Evolutionary conservation across 2,888 invertebrate genomes (phyloP), one percentile per base, ranked within the genome.

Genomic region (Noctua janthina): DNA sequence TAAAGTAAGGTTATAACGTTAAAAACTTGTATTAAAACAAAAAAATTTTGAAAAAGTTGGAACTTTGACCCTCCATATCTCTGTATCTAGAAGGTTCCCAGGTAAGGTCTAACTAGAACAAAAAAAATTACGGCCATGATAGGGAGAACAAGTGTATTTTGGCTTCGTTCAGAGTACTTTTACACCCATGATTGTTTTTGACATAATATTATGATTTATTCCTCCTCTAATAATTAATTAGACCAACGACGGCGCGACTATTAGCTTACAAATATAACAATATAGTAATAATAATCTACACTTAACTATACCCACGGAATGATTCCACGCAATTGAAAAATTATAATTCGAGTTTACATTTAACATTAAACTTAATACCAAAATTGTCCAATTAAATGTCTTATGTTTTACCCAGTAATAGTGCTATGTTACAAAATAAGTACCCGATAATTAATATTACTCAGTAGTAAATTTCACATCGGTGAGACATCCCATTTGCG

Each of bases 391-490:
- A 79, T 72, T 68, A 82, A 76, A 83, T 84, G 79, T 72, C 80
- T 81, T 82, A 84, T 80, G 79, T 69, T 79, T 73, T 81, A 79
- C 69, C 74, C 83, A 78, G 73, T 75, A 29, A 83, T 72, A 87
- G 83, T 79, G 82, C 70, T 89, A 81, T 82, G n/a, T 82, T 87
- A 88, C 79, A 82, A 82, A 81, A 88, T 87, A 88, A 85, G 85
- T 89, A 89, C 86, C 82, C 82, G 79, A 84, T 81, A 80, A 73
- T 62, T 74, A 77, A 73, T 75, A 73, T 77, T 78, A 82, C 79
- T 56, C 51, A 78, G 79, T 69, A 76, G 79, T 80, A 78, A 74
- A 84, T 29, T 76, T 82, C 51, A 72, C 64, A 89, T 89, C 79
- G 81, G 87, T 87, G 87, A 86, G 70, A 84, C 71, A 59, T 78